Base-by-base conservation (phyloP, 2,113 vertebrate genomes). In the Catharus minimus region DNA sequence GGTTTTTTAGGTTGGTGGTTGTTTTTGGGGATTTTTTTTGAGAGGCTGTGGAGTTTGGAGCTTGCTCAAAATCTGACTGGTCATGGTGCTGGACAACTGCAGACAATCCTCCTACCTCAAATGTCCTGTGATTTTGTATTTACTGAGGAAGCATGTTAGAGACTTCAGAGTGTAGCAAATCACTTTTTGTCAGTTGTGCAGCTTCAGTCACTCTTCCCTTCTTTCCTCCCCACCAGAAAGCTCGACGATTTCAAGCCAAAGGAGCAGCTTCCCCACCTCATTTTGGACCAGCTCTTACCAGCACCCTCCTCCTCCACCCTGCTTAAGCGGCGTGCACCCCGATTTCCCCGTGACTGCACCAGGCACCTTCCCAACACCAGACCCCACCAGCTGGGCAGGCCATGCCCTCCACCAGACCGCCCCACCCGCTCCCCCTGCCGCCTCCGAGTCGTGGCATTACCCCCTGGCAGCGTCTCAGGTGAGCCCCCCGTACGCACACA, bases 371-470 rank as follows among this genome's bases (percentile, higher is more conserved):
- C 96, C 98, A 15, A 61, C 98, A 30, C 82, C 98, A 2, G 99
- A 99, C 7, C 96, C 98, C 82, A 86, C 96, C 82, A 95, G 98
- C 76, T 99, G 99, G 99, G 97, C 98, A 4, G 98, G 98, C 83
- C 99, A 99, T 3, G 39, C 98, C 80, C 97, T 99, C 27, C 97
- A 98, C 88, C 99, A 99, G 96, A 96, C 98, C 90, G 97, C 97
- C 93, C 97, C 98, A 2, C 95, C 98, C 15, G 96, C 98, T 69
- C 84, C 98, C 46, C 95, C 98, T 6, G 75, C 98, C 3, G 96
- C 98, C 30, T 95, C 98, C 2, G 99, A 99, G 64, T 97, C 98
- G 86, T 99, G 99, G 99, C 98, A 98, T 76, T 99, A 99, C 94
- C 98, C 98, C 69, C 97, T 99, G 15, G 49, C 49, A 92, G 98